These are phyloP conservation scores for Dendrocincla tyrannina DNA, from an alignment of 2,797 vertebrate genomes.

Conservation along the genomic window DNA sequence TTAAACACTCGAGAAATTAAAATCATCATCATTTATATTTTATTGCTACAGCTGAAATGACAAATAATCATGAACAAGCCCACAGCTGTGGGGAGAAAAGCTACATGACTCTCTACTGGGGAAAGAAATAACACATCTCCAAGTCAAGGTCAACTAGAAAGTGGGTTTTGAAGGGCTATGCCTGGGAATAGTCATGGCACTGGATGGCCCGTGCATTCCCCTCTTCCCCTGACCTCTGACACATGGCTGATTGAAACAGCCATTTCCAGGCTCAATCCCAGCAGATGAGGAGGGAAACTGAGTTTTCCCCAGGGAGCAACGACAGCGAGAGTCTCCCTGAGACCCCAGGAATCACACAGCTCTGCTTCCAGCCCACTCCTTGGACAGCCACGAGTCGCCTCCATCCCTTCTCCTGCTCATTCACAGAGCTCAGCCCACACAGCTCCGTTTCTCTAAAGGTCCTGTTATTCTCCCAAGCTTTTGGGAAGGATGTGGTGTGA, in stretches of 20 bases:
- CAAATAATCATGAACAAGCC: neutral
- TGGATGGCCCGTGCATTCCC: neutral
- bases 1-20: neutral
- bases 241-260: accelerated
- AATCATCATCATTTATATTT: neutral
- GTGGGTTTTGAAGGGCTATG: neutral
- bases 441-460: neutral
- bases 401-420: neutral
- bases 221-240: neutral
- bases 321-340: accelerated
- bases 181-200: neutral
- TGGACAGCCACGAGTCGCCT: neutral
- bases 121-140: neutral
- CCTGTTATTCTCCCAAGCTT: slow-evolving; percentile 2
- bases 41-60: neutral
- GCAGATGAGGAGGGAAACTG: neutral
- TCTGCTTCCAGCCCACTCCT: neutral
- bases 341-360: neutral
- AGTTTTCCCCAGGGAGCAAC: accelerated
- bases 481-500: slow-evolving; percentile 14
- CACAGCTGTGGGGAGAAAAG: neutral
- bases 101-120: neutral
- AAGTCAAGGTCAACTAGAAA: neutral
- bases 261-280: neutral
- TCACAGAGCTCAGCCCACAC: slow-evolving; percentile 25